Evolutionary conservation across 2,113 vertebrate genomes (phyloP).

Genomic region (Orycteropus afer): DNA sequence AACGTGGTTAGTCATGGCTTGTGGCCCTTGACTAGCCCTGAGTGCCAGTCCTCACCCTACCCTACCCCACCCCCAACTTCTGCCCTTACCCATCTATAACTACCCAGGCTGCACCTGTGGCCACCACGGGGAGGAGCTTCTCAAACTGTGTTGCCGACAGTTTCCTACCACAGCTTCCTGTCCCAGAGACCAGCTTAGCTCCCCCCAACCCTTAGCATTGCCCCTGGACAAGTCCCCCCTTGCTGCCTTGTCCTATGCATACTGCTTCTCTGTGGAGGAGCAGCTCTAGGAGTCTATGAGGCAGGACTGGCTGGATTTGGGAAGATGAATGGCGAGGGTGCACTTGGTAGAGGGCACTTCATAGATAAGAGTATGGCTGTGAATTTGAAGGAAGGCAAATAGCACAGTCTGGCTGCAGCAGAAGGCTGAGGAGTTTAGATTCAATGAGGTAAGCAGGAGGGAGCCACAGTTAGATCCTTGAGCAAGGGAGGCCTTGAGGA

Average conservation of each 20-base stretch:
- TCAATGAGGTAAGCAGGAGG: neutral
- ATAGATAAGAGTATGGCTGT: neutral
- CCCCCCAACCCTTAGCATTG: neutral
- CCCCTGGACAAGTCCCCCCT: neutral
- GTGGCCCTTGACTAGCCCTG: neutral
- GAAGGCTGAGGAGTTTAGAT: neutral
- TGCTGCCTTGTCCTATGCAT: neutral
- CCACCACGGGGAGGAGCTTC: constrained; percentile 32
- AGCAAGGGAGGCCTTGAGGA: neutral
- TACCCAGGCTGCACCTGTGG: constrained; percentile 71
- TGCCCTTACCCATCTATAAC: neutral
- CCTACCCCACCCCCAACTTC: neutral
- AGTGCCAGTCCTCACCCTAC: neutral
- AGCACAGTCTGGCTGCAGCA: neutral
- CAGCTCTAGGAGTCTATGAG: neutral
- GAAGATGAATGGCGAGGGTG: neutral
- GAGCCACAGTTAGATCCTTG: neutral
- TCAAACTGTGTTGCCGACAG: constrained; percentile 43
- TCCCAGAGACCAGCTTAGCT: constrained; percentile 1
- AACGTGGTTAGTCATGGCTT: neutral
- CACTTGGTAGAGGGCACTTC: fast-evolving
- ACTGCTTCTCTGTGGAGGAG: no score
- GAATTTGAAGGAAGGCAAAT: neutral
- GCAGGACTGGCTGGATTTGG: neutral
- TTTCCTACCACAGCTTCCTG: constrained; percentile 81